Conservation (phyloP, 1,140 invertebrate species). For the Ganaspis sp. region DNA sequence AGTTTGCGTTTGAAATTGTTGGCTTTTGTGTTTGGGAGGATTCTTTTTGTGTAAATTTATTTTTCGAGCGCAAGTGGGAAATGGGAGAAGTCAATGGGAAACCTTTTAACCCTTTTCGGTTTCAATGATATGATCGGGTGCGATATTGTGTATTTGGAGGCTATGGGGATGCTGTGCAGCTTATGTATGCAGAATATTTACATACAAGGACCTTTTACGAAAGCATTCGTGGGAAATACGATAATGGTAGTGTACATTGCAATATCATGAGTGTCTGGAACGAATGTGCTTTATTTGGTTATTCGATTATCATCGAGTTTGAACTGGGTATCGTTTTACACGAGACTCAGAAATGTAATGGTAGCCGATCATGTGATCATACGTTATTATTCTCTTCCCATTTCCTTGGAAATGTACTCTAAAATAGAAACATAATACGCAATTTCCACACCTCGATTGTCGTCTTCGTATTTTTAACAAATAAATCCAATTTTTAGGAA, state of each 20-base stretch:
- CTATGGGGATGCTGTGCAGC: conserved; percentile 40
- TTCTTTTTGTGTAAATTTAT: neutral
- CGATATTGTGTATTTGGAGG: neutral
- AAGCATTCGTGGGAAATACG: conserved; percentile 58
- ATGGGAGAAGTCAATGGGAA: conserved; percentile 37
- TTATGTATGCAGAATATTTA: conserved; percentile 59
- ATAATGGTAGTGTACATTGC: conserved; percentile 48
- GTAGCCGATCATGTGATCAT: neutral
- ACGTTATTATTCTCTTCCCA: neutral
- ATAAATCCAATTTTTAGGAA: no score
- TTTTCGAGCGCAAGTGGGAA: neutral
- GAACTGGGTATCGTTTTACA: conserved; percentile 5
- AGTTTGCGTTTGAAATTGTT: neutral
- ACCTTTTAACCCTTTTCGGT: conserved; percentile 61
- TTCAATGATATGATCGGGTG: conserved; percentile 48
- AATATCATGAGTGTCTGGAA: neutral
- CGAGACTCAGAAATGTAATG: neutral
- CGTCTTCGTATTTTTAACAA: no score
- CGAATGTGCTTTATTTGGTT: conserved; percentile 10
- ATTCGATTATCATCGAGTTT: conserved; percentile 15
- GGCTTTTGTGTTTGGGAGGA: neutral
- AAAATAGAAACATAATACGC: neutral
- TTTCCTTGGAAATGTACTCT: neutral
- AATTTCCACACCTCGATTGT: neutral
- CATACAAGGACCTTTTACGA: conserved; percentile 59